phyloP scores from a whole-genome alignment of 37 sponge, comb jelly and placozoan species.

The Trichoplax adhaerens region DNA sequence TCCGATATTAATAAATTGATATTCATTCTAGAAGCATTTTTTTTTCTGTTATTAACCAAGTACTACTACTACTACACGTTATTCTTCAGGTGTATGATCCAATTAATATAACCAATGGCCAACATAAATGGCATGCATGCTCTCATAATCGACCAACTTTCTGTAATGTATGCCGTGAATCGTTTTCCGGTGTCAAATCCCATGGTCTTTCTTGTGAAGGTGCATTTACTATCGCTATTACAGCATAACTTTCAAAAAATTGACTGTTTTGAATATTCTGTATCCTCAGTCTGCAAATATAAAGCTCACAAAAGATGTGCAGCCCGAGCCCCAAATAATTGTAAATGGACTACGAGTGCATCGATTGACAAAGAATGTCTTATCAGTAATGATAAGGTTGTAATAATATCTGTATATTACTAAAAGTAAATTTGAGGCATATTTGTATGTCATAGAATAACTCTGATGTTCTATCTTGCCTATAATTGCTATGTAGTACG shows the following conservation, averaged over 20 bases:
- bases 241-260: too few relatives aligned
- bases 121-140: constrained; percentile 68
- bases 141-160: constrained; percentile 46
- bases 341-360: constrained; percentile 81
- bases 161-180: constrained; percentile 80
- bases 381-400: too few relatives aligned
- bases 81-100: neutral
- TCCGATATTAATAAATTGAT: too few relatives aligned
- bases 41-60: neutral
- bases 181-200: constrained; percentile 43
- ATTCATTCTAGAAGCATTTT: constrained; percentile 1
- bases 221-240: neutral
- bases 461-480: too few relatives aligned
- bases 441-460: too few relatives aligned
- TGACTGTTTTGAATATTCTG: neutral
- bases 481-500: neutral
- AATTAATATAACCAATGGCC: constrained; percentile 22
- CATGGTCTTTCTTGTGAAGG: constrained; percentile 83
- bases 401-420: too few relatives aligned
- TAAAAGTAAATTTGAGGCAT: too few relatives aligned
- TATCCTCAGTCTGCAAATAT: constrained; percentile 55
- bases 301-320: constrained; percentile 76
- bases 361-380: constrained; percentile 6
- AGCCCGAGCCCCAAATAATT: constrained; percentile 19
- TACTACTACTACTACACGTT: neutral